phyloP scores from a whole-genome alignment of 2,113 vertebrate species.

The Oenanthe melanoleuca region DNA sequence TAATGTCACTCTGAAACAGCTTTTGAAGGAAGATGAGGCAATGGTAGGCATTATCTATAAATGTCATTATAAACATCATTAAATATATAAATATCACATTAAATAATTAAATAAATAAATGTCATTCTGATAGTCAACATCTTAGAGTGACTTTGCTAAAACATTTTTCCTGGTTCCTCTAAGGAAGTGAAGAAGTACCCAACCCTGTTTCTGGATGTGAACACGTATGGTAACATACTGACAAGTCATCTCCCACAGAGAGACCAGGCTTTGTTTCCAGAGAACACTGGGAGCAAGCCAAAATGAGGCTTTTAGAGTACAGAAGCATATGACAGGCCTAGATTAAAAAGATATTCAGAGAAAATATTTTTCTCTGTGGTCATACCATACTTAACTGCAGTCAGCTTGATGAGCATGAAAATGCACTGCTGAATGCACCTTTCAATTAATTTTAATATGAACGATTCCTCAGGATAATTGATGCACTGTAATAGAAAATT shows the following conservation, averaged over 20 bases:
- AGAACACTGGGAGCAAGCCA: not conserved
- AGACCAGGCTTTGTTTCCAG: not conserved
- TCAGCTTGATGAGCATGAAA: not conserved
- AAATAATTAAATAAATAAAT: not conserved
- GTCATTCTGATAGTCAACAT: not conserved
- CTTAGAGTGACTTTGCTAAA: not conserved
- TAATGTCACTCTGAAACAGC: not conserved
- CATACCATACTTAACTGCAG: not conserved
- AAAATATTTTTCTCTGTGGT: constrained; percentile 25
- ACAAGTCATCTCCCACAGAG: not conserved
- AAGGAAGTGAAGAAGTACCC: not conserved
- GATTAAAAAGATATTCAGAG: not conserved
- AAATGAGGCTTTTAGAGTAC: not conserved
- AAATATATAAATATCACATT: no score
- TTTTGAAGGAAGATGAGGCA: not conserved
- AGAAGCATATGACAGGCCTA: not conserved
- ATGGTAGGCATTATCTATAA: not conserved
- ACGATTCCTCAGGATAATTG: not conserved
- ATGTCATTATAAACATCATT: not conserved
- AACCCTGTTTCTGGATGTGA: not conserved
- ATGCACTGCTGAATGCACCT: not conserved
- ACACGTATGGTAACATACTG: not conserved
- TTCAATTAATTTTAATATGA: not conserved
- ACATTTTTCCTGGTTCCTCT: not conserved
- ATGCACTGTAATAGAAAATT: not conserved